Evolutionary conservation across 2,888 invertebrate species (phyloP).

Genomic region (Pecten maximus): DNA sequence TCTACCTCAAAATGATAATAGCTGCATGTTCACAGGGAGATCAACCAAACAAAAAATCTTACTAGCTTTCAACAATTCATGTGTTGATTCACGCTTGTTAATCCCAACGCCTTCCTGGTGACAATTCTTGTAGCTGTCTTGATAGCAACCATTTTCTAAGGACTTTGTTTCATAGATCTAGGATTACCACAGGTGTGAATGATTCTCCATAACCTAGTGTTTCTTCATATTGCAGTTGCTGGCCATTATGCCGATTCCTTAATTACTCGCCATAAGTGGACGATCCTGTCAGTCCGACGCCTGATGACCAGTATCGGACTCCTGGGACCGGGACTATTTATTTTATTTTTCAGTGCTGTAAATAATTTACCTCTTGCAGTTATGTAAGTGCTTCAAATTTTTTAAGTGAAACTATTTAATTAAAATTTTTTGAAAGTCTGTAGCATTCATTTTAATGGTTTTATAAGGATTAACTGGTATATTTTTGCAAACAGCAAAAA

Average conservation of each 20-base stretch:
- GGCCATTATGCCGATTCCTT: conserved; percentile 89
- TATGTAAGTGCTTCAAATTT: conserved; percentile 84
- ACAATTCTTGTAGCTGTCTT: too few relatives aligned
- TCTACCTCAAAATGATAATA: too few relatives aligned
- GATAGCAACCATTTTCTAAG: not conserved
- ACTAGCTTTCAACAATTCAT: too few relatives aligned
- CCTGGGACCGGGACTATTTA: conserved; percentile 88
- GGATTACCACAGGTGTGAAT: not conserved
- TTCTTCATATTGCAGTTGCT: conserved; percentile 83
- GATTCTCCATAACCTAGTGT: not conserved
- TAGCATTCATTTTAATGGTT: too few relatives aligned
- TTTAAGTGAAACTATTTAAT: not conserved
- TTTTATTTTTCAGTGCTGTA: conserved; percentile 88
- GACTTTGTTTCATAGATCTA: not conserved
- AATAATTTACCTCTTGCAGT: conserved; percentile 88
- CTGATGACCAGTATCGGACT: conserved; percentile 89
- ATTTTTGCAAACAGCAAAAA: too few relatives aligned
- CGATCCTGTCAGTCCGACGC: conserved; percentile 87
- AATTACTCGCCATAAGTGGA: conserved; percentile 84
- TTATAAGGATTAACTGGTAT: too few relatives aligned
- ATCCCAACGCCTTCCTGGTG: too few relatives aligned
- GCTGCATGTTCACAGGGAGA: too few relatives aligned
- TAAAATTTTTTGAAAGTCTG: too few relatives aligned
- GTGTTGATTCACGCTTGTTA: too few relatives aligned
- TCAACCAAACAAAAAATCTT: too few relatives aligned